Evolutionary conservation across 2,888 invertebrate genomes (phyloP).

Genomic region (Hermodice carunculata): DNA sequence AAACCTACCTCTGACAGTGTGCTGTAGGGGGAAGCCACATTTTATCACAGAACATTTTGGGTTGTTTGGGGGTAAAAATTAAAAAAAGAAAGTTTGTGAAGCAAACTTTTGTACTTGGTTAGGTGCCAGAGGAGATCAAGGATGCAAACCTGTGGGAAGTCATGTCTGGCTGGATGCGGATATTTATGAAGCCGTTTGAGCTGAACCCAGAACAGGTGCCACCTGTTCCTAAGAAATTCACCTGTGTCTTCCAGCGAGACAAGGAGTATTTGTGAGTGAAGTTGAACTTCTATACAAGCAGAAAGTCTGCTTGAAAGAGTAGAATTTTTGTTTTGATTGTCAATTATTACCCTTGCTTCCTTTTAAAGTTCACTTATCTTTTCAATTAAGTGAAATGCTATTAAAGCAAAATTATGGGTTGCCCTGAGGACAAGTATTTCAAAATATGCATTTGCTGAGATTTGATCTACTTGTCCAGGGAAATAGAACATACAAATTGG

Average conservation of each 20-base stretch:
- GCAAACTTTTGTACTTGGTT: neutral
- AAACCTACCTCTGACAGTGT: too few species aligned
- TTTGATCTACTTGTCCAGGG: neutral
- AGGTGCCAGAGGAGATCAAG: slow-evolving; percentile 36
- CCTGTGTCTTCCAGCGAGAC: slow-evolving; percentile 90
- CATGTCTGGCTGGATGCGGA: slow-evolving; percentile 30
- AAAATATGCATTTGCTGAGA: neutral
- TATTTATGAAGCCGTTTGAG: slow-evolving; percentile 76
- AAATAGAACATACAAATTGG: neutral
- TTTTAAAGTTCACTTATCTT: neutral
- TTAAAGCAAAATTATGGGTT: too few species aligned
- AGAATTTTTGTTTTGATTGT: neutral
- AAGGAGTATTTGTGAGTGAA: slow-evolving; percentile 90
- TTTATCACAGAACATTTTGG: too few species aligned
- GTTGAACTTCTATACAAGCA: neutral
- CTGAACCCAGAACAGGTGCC: slow-evolving; percentile 83
- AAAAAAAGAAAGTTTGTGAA: too few species aligned
- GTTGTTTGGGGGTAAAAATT: too few species aligned
- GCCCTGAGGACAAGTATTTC: too few species aligned
- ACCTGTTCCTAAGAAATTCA: slow-evolving; percentile 82
- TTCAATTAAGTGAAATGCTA: too few species aligned
- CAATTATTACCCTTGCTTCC: neutral
- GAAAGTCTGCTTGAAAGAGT: too few species aligned
- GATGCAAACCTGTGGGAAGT: slow-evolving; percentile 34
- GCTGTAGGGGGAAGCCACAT: too few species aligned